Evolutionary conservation across 1,140 invertebrate genomes (phyloP), one percentile per base, ranked within the genome.

Genomic region (Drosophila oshimai): DNA sequence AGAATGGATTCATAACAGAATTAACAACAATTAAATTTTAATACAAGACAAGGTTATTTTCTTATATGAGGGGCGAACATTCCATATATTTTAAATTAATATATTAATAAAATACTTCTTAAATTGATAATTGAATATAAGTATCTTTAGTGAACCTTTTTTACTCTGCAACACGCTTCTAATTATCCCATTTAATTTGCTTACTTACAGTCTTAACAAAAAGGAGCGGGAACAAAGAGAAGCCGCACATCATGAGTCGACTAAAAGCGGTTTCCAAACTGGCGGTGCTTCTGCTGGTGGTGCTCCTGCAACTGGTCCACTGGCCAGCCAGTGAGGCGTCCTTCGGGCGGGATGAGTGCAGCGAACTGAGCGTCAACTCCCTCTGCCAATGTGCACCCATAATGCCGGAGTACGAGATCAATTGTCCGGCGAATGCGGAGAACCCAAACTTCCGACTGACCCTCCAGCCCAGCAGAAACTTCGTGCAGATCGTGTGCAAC

Each of bases 311-410:
- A 18, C n/a, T 76, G 28, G 2, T 68, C 20, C 44, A 39, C 13
- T 87, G 51, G 64, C 73, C 57, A 9, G n/a, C 31, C 7, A 37
- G 53, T 5, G 45, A 22, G 18, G 70, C 74, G 1, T 20, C 55
- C 20, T 89, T 86, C n/a, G 75, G 73, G 0, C 78, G 81, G 1
- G 75, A 88, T n/a, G 74, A 80, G 1, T 90, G 89, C 50, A 83
- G 37, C 10, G 84, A 90, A 12, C 28, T 90, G 3, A 71, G 64
- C 9, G 42, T 60, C 2, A 58, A 41, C 10, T 65, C 72, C 0
- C 33, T 65, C 12, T 90, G 89, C 44, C 68, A 81, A n/a, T 90
- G 89, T 13, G 57, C 69, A 9, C 64, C 71, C 6, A 68, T 68
- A 0, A 62, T 73, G 41, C 37, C 57, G 1, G 87, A 90, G 18